Conservation (phyloP, 2,888 invertebrate species). For the Trachelus stipa region DNA sequence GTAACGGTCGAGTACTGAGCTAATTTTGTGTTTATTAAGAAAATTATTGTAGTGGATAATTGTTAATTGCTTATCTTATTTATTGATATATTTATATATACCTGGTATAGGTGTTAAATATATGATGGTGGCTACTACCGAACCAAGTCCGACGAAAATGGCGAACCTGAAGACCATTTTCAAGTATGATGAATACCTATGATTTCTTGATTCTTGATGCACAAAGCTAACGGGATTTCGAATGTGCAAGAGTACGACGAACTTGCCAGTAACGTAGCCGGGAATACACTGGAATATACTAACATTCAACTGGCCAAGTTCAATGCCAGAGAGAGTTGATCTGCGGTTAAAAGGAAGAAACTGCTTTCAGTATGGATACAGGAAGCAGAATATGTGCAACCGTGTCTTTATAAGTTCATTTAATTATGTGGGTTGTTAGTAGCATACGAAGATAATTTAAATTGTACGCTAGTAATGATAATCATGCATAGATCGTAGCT, state of each 20-base stretch:
- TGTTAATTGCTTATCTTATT: background rate
- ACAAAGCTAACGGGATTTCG: conserved; percentile 19
- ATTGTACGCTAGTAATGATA: background rate
- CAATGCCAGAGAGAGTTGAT: conserved; percentile 63
- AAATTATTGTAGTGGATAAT: too few relatives aligned
- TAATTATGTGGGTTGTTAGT: background rate
- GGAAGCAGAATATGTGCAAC: background rate
- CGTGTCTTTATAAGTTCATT: background rate
- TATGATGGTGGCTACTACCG: conserved; percentile 77
- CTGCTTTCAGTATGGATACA: conserved; percentile 24
- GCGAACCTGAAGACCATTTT: conserved; percentile 73
- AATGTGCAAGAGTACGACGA: conserved; percentile 22
- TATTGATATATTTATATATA: conserved; percentile 52
- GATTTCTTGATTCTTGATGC: background rate
- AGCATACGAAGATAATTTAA: background rate
- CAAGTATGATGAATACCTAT: conserved; percentile 10
- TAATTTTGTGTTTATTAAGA: too few relatives aligned
- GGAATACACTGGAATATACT: conserved; percentile 59
- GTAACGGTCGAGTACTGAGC: background rate
- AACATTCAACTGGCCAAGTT: conserved; percentile 55
- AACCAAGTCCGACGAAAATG: conserved; percentile 75
- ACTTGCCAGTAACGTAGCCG: conserved; percentile 56
- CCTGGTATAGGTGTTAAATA: conserved; percentile 81
- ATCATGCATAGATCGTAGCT: background rate
- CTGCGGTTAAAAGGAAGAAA: conserved; percentile 46